Conservation (phyloP, 2,113 vertebrate species). For the Oenanthe melanoleuca region DNA sequence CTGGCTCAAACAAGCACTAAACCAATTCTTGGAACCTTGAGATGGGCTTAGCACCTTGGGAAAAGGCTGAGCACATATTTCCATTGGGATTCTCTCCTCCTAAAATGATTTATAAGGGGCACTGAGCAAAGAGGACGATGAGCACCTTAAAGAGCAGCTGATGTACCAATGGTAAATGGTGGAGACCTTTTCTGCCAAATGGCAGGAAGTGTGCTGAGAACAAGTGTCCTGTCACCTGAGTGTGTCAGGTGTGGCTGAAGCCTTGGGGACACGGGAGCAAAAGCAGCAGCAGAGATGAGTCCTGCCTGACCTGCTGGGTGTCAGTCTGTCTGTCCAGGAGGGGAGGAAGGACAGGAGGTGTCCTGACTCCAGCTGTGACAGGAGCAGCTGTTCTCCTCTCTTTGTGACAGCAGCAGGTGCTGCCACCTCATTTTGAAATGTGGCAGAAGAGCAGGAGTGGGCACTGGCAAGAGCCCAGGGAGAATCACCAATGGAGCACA, state of each 20-base stretch:
- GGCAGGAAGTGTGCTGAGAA: not conserved
- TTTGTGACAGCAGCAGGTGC: not conserved
- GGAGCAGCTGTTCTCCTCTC: conserved; percentile 13
- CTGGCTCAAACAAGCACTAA: not conserved
- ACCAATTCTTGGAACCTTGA: not conserved
- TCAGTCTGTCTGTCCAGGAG: not conserved
- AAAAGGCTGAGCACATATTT: not conserved
- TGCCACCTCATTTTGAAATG: conserved; percentile 1
- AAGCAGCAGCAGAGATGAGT: not conserved
- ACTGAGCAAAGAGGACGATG: not conserved
- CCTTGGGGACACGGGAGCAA: not conserved
- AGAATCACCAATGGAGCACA: not conserved
- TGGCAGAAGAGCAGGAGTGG: not conserved
- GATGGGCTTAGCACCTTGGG: not conserved
- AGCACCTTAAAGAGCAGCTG: not conserved
- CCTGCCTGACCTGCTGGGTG: not conserved
- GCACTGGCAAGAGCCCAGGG: not conserved
- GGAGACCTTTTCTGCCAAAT: not conserved
- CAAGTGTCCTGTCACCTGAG: not conserved
- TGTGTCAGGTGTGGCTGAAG: not conserved
- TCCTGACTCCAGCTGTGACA: conserved; percentile 7
- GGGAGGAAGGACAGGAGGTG: not conserved
- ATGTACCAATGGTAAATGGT: not conserved
- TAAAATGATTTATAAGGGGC: not conserved
- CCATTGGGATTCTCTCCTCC: not conserved